A percentile compares a stretch with the other conserved stretches of the same genome.
phyloP scores from a whole-genome alignment of 1,140 invertebrate genomes.

The Protaetia brevitarsis region DNA sequence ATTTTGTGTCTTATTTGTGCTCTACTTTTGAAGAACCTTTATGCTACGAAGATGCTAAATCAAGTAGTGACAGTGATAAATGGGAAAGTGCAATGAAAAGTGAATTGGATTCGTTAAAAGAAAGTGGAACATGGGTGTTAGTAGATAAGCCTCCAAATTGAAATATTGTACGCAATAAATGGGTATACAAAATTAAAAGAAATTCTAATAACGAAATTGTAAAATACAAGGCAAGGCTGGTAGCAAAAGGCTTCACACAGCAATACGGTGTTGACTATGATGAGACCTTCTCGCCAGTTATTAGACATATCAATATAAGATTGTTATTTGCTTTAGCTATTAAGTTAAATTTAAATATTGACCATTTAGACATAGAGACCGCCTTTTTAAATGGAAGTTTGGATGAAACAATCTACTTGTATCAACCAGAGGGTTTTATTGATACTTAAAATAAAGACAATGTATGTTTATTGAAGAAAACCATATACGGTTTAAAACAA shows the following conservation, averaged over 20 bases:
- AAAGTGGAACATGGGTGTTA: conserved; percentile 40
- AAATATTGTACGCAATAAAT: conserved; percentile 36
- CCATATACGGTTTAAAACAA: conserved; percentile 18
- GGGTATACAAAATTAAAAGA: conserved; percentile 44
- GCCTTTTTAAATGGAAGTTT: conserved; percentile 46
- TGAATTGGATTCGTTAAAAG: conserved; percentile 38
- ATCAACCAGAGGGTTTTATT: conserved; percentile 37
- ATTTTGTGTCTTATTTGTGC: background rate
- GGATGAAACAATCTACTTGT: conserved; percentile 44
- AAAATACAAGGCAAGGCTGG: conserved; percentile 46
- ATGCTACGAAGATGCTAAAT: conserved; percentile 19
- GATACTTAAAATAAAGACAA: conserved; percentile 31
- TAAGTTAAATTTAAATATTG: conserved; percentile 35
- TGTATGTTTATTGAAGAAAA: conserved; percentile 40
- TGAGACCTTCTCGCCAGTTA: conserved; percentile 45
- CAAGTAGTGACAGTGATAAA: conserved; percentile 24
- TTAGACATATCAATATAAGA: conserved; percentile 33
- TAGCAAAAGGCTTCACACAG: conserved; percentile 45
- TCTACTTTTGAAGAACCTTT: background rate
- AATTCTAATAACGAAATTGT: conserved; percentile 31
- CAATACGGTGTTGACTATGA: conserved; percentile 42
- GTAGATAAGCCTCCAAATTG: conserved; percentile 31
- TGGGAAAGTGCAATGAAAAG: conserved; percentile 41
- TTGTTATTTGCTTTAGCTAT: conserved; percentile 35
- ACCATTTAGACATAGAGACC: conserved; percentile 46